Evolutionary conservation across 2,113 vertebrate genomes (phyloP), one percentile per base, ranked within the genome.

Genomic region (Ahaetulla prasina): DNA sequence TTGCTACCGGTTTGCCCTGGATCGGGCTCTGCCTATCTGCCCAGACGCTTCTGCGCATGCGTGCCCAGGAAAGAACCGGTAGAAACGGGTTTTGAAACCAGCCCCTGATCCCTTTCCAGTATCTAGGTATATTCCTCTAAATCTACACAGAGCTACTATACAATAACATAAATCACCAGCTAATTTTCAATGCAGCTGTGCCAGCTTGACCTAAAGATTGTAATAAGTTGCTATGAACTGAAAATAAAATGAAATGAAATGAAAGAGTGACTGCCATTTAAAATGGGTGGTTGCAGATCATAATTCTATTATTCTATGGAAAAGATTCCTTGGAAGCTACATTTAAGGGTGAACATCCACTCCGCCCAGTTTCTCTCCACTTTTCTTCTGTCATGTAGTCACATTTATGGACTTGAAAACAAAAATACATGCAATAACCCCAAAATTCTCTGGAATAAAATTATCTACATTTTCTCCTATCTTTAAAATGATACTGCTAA

Each of bases 171-270:
- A 92, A 92, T 50, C 68, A 39, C 68, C 47, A 43, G 9, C 52
- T 35, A 89, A 85, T 85, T 89, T 89, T 89, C 91, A 85, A 53
- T 55, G 43, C 1, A 35, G 20, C 5, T 85, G 20, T 52, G 16
- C 27, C 50, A 25, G 43, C 11, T 89, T 20, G n/a, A 39, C 91
- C 84, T 92, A 47, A 53, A 92, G 57, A 60, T 57, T 85, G 49
- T 49, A 92, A 89, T 92, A 89, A 57, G 68, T 89, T 92, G 87
- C 53, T 92, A 52, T 92, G 91, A 85, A 92, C 87, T 85, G 91
- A 43, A 57, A 89, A 84, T 47, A 47, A 47, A 47, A 47, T 53
- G 53, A 55, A 80, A 84, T 84, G 27, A 92, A 88, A 92, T 80
- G 43, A 92, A n/a, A n/a, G 53, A 57, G 57, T 89, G 22, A 30